Percentiles rank a stretch among this genome's conserved stretches.
Conservation (phyloP, 2,797 vertebrate genomes). For the Spheniscus humboldti region DNA sequence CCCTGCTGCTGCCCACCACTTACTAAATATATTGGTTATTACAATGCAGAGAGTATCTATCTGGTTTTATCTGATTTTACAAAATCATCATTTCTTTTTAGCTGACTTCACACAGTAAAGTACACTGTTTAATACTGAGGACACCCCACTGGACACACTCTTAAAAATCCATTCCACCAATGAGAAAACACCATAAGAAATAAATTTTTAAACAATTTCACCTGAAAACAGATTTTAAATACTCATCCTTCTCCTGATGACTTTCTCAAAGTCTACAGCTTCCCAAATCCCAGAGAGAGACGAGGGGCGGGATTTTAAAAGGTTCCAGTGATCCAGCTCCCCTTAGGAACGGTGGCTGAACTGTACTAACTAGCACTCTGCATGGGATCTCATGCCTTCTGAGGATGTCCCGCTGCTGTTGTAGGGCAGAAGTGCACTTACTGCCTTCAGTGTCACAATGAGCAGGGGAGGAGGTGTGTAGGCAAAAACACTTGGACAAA, state of each 20-base stretch:
- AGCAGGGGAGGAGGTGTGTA: neutral
- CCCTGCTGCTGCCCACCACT: neutral
- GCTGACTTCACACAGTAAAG: neutral
- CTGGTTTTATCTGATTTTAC: neutral
- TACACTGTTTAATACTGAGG: neutral
- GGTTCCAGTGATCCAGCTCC: neutral
- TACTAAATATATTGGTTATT: neutral
- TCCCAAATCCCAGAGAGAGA: neutral
- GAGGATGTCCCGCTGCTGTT: accelerated
- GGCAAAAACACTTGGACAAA: neutral
- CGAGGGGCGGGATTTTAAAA: neutral
- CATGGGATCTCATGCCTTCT: neutral
- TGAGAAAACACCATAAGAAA: neutral
- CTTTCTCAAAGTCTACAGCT: neutral
- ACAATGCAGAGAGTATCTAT: neutral
- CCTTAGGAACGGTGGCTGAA: neutral
- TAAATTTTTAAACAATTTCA: neutral
- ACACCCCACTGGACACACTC: neutral
- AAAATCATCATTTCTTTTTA: neutral
- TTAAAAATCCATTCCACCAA: neutral
- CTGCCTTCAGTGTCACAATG: accelerated
- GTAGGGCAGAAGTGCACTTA: neutral
- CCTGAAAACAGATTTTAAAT: neutral
- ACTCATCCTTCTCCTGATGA: neutral
- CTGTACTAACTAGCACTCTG: neutral